Percentiles rank a stretch among this genome's conserved stretches.
These are phyloP conservation scores for Pelodytes ibericus DNA, from an alignment of 2,797 vertebrate genomes.

Conservation along the genomic window DNA sequence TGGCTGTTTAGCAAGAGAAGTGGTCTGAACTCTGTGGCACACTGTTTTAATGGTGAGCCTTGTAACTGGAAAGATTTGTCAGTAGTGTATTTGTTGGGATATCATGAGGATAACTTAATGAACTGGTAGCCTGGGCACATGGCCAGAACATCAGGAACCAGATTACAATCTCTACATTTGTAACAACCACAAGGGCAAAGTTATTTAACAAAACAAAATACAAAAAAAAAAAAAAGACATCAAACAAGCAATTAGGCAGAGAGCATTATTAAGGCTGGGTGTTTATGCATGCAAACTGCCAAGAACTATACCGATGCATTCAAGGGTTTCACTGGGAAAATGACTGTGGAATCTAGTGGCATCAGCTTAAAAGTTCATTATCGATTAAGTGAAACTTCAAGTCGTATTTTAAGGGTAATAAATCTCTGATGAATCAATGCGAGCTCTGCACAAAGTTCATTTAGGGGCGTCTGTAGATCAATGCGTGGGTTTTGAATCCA, in stretches of 20 bases:
- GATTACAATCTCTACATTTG: constrained; percentile 31
- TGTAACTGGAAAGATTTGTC: no score
- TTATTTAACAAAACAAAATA: constrained; percentile 34
- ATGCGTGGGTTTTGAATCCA: constrained; percentile 33
- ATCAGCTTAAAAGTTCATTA: constrained; percentile 7
- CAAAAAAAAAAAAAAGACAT: constrained; percentile 21
- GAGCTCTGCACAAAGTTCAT: constrained; percentile 12
- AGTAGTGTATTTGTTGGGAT: no score
- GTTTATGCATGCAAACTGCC: constrained; percentile 8
- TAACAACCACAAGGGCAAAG: constrained; percentile 33
- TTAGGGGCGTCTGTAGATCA: constrained; percentile 19
- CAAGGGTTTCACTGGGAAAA: background rate
- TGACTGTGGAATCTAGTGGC: background rate
- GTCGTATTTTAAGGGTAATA: constrained; percentile 9
- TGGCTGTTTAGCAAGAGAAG: no score
- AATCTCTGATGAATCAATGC: background rate
- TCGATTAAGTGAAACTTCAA: background rate
- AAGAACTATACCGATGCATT: constrained; percentile 23
- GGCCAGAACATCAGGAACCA: constrained; percentile 37
- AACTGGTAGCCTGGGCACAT: constrained; percentile 15
- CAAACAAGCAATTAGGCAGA: constrained; percentile 35
- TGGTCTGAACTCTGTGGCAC: no score
- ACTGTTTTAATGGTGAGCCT: no score
- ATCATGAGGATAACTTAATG: background rate
- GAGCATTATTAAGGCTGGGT: constrained; percentile 10